Conservation (phyloP, 2,797 vertebrate species). For the Dicrostonyx torquatus region DNA sequence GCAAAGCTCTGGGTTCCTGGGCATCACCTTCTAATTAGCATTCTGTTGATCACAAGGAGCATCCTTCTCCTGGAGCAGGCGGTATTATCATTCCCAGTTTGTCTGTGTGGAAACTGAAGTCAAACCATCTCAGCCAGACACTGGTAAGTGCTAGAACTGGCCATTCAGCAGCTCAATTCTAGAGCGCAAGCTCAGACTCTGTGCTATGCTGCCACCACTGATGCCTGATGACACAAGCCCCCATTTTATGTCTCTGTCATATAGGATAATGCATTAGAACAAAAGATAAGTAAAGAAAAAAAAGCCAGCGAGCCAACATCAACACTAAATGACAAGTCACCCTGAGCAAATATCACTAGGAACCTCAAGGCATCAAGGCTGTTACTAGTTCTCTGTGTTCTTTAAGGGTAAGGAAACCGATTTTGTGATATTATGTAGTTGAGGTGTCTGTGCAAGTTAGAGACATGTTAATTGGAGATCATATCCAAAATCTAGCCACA, state of each 20-base stretch:
- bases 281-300: background rate
- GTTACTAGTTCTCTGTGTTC: background rate
- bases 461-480: background rate
- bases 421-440: background rate
- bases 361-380: background rate
- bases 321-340: background rate
- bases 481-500: background rate
- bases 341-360: background rate
- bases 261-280: background rate
- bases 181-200: background rate
- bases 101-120: background rate
- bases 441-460: background rate
- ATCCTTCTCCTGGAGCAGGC: accelerated
- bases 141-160: background rate
- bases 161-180: background rate
- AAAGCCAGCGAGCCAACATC: background rate
- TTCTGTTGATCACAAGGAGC: background rate
- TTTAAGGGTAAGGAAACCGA: background rate
- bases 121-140: background rate
- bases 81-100: background rate
- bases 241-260: background rate
- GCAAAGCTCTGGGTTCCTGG: background rate
- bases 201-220: accelerated
- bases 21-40: background rate
- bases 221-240: background rate